Percentiles rank a stretch among this genome's conserved stretches.
Evolutionary conservation across 2,113 vertebrate species (phyloP).

Genomic region (Silurus glanis): DNA sequence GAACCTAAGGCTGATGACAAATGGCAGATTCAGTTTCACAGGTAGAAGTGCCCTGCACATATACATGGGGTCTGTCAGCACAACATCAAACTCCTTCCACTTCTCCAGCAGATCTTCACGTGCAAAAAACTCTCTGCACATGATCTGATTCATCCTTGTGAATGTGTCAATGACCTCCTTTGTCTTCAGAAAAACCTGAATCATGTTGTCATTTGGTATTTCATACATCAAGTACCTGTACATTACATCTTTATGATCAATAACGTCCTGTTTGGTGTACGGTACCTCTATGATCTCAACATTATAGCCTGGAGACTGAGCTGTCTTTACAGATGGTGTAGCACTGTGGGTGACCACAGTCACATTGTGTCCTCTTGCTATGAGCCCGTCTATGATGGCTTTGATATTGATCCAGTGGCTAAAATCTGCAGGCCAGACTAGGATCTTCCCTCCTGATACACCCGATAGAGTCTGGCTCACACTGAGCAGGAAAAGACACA

Average conservation of each 20-base stretch:
- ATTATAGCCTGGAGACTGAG: not conserved
- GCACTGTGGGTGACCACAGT: slow-evolving; percentile 53
- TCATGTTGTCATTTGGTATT: slow-evolving; percentile 41
- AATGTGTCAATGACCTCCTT: slow-evolving; percentile 32
- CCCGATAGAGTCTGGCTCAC: not conserved
- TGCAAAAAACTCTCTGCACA: slow-evolving; percentile 20
- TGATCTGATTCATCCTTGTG: not conserved
- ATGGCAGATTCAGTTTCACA: slow-evolving; percentile 62
- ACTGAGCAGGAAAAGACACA: slow-evolving; percentile 21
- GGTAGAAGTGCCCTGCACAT: slow-evolving; percentile 62
- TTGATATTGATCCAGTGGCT: slow-evolving; percentile 69
- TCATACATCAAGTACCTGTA: slow-evolving; percentile 52
- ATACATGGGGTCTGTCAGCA: slow-evolving; percentile 64
- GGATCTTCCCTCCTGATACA: slow-evolving; percentile 52
- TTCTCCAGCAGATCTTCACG: slow-evolving; percentile 66
- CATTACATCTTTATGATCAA: not conserved
- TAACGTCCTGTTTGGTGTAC: slow-evolving; percentile 15
- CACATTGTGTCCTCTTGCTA: slow-evolving; percentile 55
- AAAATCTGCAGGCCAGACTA: slow-evolving; percentile 64
- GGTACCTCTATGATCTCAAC: slow-evolving; percentile 27
- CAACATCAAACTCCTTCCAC: slow-evolving; percentile 52
- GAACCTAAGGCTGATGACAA: slow-evolving; percentile 63
- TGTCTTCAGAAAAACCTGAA: slow-evolving; percentile 36
- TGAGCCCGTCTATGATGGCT: slow-evolving; percentile 57
- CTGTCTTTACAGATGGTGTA: slow-evolving; percentile 8